Evolutionary conservation across 2,888 invertebrate species (phyloP), one percentile per base, ranked within the genome.

Genomic region (Caenorhabditis sinica): DNA sequence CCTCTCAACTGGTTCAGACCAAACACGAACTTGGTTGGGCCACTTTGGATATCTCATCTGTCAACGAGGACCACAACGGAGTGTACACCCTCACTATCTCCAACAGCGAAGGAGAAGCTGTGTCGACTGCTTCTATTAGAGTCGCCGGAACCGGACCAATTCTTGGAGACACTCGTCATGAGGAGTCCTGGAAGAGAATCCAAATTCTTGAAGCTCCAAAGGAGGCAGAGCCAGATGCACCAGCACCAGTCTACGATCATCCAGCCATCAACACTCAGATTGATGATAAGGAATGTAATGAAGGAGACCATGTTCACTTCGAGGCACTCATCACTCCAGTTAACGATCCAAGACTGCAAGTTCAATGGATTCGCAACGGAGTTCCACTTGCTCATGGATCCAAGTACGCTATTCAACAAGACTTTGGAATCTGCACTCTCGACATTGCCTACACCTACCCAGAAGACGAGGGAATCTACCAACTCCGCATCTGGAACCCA

Each of bases 381-480:
- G 83, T 90, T 56, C 92, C 92, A 28, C 82, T 93, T 25, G 87
- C 87, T 4, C 90, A 92, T 36, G 93, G 93, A 49, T 90, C 89
- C 13, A 93, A 93, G 79, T 93, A 92, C 83, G 90, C 97, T 93
- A 96, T 96, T 43, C 96, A 96, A n/a, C 96, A 97, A 92, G 98
- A 99, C 93, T 98, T 99, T 93, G 98, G 98, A 83, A 96, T 96
- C 92, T 96, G 98, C 15, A 95, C 97, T 28, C 94, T 99, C 90
- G 97, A 97, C 92, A 95, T 97, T 85, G 95, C 95, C 72, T 96
- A 96, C 91, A 88, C 93, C 8, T 91, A 83, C 79, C 97, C 97
- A 28, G 97, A 97, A 93, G 98, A 98, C 94, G 96, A 97, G 1
- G 98, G 98, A 61, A 96, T 97, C 51, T 98, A 98, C 93, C 97